Evolutionary conservation across 1,140 invertebrate genomes (phyloP).

Genomic region (Kradibia gibbosae): DNA sequence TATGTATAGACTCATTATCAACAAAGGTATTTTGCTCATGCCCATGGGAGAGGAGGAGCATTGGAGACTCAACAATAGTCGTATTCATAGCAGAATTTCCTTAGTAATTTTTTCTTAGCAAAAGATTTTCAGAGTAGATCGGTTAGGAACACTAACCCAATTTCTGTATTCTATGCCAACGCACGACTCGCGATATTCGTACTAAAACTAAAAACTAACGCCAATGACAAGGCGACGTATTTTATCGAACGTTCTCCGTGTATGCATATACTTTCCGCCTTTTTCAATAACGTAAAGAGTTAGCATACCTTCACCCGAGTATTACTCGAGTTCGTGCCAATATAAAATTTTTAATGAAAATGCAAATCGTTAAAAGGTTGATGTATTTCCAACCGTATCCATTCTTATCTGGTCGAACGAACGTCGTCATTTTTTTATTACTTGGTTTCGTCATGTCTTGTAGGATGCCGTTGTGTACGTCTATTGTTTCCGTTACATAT

Average conservation of each 20-base stretch:
- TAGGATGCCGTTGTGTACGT: too few relatives aligned
- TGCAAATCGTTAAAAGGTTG: not conserved
- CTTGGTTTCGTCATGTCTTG: not conserved
- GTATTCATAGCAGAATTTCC: too few relatives aligned
- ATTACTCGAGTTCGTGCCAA: not conserved
- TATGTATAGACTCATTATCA: too few relatives aligned
- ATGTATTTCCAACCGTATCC: not conserved
- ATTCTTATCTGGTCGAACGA: not conserved
- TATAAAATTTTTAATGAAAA: constrained; percentile 3
- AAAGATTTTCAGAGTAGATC: too few relatives aligned
- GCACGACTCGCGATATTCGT: not conserved
- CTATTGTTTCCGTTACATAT: too few relatives aligned
- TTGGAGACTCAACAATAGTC: too few relatives aligned
- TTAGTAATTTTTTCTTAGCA: too few relatives aligned
- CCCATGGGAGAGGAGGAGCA: too few relatives aligned
- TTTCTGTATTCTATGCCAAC: not conserved
- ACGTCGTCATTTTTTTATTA: not conserved
- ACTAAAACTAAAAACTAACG: not conserved
- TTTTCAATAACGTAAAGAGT: not conserved
- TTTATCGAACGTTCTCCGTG: not conserved
- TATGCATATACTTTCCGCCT: not conserved
- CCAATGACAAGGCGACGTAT: not conserved
- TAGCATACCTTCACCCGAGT: not conserved
- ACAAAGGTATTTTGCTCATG: too few relatives aligned
- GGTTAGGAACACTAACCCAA: not conserved